Conservation (phyloP, 2,888 invertebrate species). For the Drosophila picticornis region DNA sequence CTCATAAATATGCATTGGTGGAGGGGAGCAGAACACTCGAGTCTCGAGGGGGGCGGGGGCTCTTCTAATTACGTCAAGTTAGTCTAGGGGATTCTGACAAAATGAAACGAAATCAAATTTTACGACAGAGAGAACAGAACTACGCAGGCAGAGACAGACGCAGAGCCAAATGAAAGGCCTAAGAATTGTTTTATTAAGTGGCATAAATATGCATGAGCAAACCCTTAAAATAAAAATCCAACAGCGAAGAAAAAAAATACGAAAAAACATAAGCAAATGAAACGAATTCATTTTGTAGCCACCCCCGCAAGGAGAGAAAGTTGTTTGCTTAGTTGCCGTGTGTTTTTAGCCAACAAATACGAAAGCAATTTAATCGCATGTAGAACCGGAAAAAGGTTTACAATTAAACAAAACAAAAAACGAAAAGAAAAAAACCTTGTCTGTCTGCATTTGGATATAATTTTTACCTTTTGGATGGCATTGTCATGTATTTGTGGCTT, state of each 20-base stretch:
- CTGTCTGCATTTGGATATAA: slow-evolving; percentile 48
- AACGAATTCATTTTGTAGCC: slow-evolving; percentile 28
- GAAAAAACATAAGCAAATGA: slow-evolving; percentile 3
- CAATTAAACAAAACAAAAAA: slow-evolving; percentile 60
- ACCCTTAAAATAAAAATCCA: slow-evolving; percentile 43
- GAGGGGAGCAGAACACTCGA: slow-evolving; percentile 6
- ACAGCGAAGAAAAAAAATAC: slow-evolving; percentile 10
- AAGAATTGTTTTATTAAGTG: slow-evolving; percentile 63
- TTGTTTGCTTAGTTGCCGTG: slow-evolving; percentile 72
- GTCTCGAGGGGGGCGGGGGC: slow-evolving; percentile 22
- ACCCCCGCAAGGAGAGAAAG: slow-evolving; percentile 52
- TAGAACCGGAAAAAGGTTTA: slow-evolving; percentile 63
- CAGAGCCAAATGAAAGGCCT: slow-evolving; percentile 43
- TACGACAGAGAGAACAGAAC: slow-evolving; percentile 28
- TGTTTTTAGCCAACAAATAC: slow-evolving; percentile 51
- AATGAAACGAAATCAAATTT: slow-evolving; percentile 50
- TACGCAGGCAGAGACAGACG: slow-evolving; percentile 36
- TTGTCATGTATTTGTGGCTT: slow-evolving; percentile 72
- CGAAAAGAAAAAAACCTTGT: slow-evolving; percentile 27
- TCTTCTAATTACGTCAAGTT: slow-evolving; percentile 65
- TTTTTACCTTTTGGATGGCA: slow-evolving; percentile 52
- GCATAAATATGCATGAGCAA: slow-evolving; percentile 81
- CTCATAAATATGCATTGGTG: slow-evolving; percentile 81
- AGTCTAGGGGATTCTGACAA: slow-evolving; percentile 20
- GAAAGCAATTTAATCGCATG: slow-evolving; percentile 62